Conservation (phyloP, 2,797 vertebrate genomes). For the Xiphorhynchus erythropygius region DNA sequence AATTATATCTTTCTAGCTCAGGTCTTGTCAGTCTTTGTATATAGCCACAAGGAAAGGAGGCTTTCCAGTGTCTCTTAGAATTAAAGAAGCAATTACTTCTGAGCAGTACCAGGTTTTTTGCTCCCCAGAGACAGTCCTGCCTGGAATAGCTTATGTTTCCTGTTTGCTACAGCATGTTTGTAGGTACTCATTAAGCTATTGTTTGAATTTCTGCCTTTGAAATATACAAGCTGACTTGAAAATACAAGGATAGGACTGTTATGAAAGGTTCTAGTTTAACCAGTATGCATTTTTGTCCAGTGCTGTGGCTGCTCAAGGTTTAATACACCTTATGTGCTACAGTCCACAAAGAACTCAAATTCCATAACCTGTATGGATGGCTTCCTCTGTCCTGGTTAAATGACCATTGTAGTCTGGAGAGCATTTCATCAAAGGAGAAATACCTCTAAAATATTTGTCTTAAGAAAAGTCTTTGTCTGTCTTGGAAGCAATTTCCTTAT, state of each 20-base stretch:
- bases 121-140: neutral
- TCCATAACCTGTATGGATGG: neutral
- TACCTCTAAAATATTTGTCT: neutral
- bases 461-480: neutral
- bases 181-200: neutral
- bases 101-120: too few relatives aligned
- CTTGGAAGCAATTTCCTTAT: neutral
- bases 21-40: neutral
- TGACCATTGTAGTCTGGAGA: neutral
- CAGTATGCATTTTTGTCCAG: neutral
- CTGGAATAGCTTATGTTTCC: neutral
- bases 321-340: neutral
- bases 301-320: neutral
- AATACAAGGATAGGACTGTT: neutral
- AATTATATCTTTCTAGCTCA: neutral
- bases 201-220: neutral
- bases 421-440: neutral
- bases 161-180: neutral
- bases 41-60: neutral
- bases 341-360: neutral
- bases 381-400: neutral
- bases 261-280: neutral
- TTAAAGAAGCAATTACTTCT: neutral
- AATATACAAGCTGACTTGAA: neutral
- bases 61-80: neutral